These are phyloP conservation scores for Cassiopea andromeda DNA, from an alignment of 30 jellyfish, hydroid and myxozoan species.

Conservation along the genomic window DNA sequence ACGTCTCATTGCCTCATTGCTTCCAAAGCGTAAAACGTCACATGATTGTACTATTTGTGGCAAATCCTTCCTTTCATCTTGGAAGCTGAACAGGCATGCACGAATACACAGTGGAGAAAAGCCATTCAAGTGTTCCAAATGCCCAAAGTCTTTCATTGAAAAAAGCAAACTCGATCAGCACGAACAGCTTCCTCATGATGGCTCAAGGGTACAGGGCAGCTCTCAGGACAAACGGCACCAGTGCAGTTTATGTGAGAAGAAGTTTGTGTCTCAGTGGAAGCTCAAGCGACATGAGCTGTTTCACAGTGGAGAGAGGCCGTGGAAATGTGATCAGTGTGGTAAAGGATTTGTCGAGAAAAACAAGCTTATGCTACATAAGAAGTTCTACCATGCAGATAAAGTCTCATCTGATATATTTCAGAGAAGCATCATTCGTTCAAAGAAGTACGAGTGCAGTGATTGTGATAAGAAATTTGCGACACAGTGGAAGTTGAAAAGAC, in stretches of 20 bases:
- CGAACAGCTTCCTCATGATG: conserved; percentile 65
- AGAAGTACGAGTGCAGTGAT: conserved; percentile 54
- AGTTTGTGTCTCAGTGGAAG: conserved; percentile 69
- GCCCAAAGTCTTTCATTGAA: conserved; percentile 56
- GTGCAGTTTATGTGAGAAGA: conserved; percentile 61
- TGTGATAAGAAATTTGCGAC: conserved; percentile 70
- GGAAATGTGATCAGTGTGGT: conserved; percentile 64
- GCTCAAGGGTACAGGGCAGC: conserved; percentile 20
- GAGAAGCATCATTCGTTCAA: conserved; percentile 18
- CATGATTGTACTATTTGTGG: conserved; percentile 63
- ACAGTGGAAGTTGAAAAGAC: conserved; percentile 72
- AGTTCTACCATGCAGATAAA: conserved; percentile 48
- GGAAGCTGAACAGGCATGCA: conserved; percentile 71
- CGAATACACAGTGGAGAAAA: conserved; percentile 74
- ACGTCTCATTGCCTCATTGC: conserved; percentile 58
- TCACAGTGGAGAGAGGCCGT: conserved; percentile 78
- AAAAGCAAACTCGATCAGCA: conserved; percentile 69
- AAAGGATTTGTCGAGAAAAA: conserved; percentile 73
- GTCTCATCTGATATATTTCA: conserved; percentile 26
- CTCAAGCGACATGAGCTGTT: conserved; percentile 54
- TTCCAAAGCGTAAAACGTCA: conserved; percentile 59
- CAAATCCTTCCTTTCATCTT: conserved; percentile 60
- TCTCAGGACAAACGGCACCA: conserved; percentile 47
- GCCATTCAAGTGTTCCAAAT: conserved; percentile 65
- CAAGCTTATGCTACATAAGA: conserved; percentile 50